Evolutionary conservation across 1,140 invertebrate species (phyloP).

Genomic region (Atta cephalotes): DNA sequence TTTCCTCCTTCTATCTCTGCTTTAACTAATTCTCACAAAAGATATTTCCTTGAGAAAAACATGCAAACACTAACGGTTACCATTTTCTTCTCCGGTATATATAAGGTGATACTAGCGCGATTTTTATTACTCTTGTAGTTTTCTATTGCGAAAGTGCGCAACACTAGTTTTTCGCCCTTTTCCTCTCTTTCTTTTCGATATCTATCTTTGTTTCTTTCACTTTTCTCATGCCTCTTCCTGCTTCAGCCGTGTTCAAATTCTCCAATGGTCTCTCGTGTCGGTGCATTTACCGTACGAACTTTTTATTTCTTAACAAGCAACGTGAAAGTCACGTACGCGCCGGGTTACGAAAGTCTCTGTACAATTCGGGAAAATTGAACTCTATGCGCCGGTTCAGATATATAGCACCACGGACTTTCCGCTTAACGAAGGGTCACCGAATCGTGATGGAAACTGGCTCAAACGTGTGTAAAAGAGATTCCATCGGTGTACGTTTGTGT

Average conservation of each 20-base stretch:
- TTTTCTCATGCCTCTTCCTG: slow-evolving; percentile 25
- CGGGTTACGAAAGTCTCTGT: slow-evolving; percentile 72
- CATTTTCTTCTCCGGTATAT: slow-evolving; percentile 7
- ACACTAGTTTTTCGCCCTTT: not conserved
- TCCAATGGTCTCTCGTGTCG: slow-evolving; percentile 52
- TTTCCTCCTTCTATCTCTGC: slow-evolving; percentile 17
- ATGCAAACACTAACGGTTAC: not conserved
- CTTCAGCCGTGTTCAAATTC: slow-evolving; percentile 56
- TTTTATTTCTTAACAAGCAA: slow-evolving; percentile 75
- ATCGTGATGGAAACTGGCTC: slow-evolving; percentile 40
- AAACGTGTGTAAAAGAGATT: slow-evolving; percentile 32
- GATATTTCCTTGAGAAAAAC: not conserved
- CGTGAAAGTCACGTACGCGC: slow-evolving; percentile 78
- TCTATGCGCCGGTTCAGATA: slow-evolving; percentile 62
- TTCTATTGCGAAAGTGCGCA: not conserved
- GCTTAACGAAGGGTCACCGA: slow-evolving; percentile 50
- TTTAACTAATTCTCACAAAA: slow-evolving; percentile 24
- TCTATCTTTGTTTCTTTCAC: slow-evolving; percentile 45
- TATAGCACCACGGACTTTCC: slow-evolving; percentile 34
- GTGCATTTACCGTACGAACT: slow-evolving; percentile 64
- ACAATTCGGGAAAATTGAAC: slow-evolving; percentile 79
- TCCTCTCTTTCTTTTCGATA: not conserved
- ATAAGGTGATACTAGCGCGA: not conserved
- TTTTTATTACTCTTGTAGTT: slow-evolving; percentile 29
- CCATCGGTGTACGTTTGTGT: not conserved